These are phyloP conservation scores for Sander vitreus DNA, from an alignment of 2,113 vertebrate species.

Conservation along the genomic window DNA sequence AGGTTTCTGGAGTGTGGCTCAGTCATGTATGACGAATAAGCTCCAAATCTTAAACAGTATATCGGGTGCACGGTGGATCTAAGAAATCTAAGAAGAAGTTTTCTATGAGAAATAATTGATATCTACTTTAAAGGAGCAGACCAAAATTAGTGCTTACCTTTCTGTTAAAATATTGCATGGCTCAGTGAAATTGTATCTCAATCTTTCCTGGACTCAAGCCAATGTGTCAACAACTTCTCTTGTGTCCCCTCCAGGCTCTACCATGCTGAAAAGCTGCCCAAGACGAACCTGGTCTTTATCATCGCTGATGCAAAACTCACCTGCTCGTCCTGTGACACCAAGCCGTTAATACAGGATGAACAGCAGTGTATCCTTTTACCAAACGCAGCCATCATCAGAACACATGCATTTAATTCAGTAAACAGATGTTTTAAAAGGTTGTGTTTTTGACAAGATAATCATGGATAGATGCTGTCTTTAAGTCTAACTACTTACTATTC, in stretches of 20 bases:
- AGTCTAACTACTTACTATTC: neutral
- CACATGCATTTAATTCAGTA: neutral
- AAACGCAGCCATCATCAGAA: neutral
- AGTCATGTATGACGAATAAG: neutral
- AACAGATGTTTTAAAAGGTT: constrained; percentile 41
- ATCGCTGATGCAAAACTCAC: constrained; percentile 90
- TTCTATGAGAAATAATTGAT: neutral
- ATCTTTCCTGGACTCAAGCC: constrained; percentile 58
- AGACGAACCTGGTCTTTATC: constrained; percentile 96
- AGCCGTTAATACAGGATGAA: constrained; percentile 90
- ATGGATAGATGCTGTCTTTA: neutral
- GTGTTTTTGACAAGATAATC: constrained; percentile 18
- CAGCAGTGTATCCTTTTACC: constrained; percentile 93
- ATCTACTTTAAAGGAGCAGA: neutral
- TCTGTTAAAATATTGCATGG: constrained; percentile 45
- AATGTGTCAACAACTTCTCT: constrained; percentile 52
- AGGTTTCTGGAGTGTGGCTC: neutral
- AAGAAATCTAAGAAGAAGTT: no score
- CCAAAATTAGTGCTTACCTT: constrained; percentile 9
- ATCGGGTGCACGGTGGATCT: no score
- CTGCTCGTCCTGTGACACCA: constrained; percentile 87
- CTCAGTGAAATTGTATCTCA: constrained; percentile 42
- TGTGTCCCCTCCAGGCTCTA: constrained; percentile 86
- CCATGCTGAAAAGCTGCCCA: constrained; percentile 93
- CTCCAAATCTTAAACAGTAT: no score